Conservation (phyloP, 2,113 vertebrate genomes). For the Gymnogyps californianus region DNA sequence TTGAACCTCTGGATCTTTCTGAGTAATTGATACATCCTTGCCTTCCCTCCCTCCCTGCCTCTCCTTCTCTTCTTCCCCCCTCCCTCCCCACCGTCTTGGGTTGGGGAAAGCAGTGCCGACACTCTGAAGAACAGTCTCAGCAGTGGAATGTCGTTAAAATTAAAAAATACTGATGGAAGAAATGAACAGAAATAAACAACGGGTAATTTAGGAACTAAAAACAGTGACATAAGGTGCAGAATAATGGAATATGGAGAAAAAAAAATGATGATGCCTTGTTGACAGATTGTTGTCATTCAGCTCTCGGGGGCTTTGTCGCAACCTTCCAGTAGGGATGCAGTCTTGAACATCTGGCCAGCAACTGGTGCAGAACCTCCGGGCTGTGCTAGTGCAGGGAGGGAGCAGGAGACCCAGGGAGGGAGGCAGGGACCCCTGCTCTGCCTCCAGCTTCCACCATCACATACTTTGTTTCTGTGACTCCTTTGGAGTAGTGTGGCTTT, state of each 20-base stretch:
- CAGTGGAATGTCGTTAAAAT: conserved; percentile 58
- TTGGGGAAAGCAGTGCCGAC: neutral
- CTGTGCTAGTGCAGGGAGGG: neutral
- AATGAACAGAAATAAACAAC: conserved; percentile 47
- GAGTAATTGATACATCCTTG: conserved; percentile 37
- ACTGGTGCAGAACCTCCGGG: conserved; percentile 68
- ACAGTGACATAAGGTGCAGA: conserved; percentile 75
- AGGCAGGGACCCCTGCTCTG: neutral
- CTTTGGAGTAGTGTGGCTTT: neutral
- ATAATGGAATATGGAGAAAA: conserved; percentile 64
- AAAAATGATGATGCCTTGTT: conserved; percentile 58
- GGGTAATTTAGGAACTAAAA: conserved; percentile 62
- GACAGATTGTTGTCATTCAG: conserved; percentile 75
- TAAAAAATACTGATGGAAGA: conserved; percentile 52
- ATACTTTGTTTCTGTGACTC: neutral
- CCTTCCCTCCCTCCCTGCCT: neutral
- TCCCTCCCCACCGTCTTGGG: neutral
- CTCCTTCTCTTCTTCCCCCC: neutral
- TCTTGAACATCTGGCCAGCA: conserved; percentile 73
- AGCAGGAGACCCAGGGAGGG: neutral
- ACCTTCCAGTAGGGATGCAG: conserved; percentile 60
- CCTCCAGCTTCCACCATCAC: neutral
- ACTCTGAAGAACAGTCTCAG: conserved; percentile 13
- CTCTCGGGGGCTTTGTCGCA: conserved; percentile 71
- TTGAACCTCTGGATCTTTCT: conserved; percentile 42